Evolutionary conservation across 2,888 invertebrate species (phyloP).

Genomic region (Dasysyrphus tricinctus): DNA sequence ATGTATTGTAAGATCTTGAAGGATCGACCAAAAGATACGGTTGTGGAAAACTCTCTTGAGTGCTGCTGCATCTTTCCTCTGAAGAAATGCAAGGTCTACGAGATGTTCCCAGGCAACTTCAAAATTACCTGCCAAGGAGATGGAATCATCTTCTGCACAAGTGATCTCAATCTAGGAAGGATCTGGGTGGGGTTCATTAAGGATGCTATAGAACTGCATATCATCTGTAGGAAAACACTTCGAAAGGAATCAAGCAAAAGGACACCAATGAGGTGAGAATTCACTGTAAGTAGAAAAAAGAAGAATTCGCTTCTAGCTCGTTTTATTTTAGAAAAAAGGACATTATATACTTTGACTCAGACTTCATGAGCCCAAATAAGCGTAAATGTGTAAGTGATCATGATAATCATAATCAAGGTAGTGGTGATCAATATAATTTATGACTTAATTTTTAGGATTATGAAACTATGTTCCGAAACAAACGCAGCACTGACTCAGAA

Average conservation of each 20-base stretch:
- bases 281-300: background rate
- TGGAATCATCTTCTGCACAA: conserved; percentile 85
- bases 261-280: conserved; percentile 84
- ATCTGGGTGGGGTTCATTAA: conserved; percentile 86
- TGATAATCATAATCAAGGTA: too few relatives aligned
- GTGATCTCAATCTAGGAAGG: conserved; percentile 84
- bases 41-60: conserved; percentile 86
- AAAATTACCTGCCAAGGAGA: conserved; percentile 86
- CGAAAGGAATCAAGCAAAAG: conserved; percentile 87
- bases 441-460: conserved; percentile 81
- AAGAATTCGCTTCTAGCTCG: background rate
- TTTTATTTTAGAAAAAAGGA: conserved; percentile 83
- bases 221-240: conserved; percentile 86
- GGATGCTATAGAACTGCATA: conserved; percentile 85
- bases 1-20: conserved; percentile 89
- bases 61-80: conserved; percentile 89
- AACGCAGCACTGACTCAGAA: conserved; percentile 80
- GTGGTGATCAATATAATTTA: too few relatives aligned
- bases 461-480: conserved; percentile 82
- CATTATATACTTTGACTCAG: conserved; percentile 84
- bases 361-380: conserved; percentile 84
- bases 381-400: conserved; percentile 83
- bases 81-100: conserved; percentile 87
- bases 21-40: conserved; percentile 83
- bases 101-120: conserved; percentile 86